These are phyloP conservation scores for Rhea pennata DNA, from an alignment of 2,113 vertebrate species.

Conservation along the genomic window DNA sequence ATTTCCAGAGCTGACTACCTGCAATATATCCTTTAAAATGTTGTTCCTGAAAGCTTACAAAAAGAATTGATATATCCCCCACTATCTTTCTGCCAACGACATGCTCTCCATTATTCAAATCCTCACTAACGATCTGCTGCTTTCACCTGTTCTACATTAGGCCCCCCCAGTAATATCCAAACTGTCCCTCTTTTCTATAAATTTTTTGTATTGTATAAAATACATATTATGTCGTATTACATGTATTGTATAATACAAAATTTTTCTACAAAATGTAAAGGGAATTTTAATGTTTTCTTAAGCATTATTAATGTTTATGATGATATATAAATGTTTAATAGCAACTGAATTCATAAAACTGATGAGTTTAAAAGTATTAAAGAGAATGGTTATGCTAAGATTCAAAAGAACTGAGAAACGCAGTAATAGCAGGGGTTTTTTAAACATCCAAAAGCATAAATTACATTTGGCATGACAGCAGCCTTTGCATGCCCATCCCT, in stretches of 20 bases:
- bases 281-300: neutral
- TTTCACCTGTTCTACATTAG: neutral
- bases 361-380: neutral
- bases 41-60: neutral
- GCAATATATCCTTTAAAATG: conserved; percentile 25
- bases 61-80: neutral
- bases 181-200: neutral
- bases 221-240: neutral
- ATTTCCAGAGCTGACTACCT: conserved; percentile 25
- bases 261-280: neutral
- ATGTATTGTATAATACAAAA: neutral
- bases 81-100: neutral
- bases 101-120: neutral
- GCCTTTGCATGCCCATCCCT: neutral
- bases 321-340: neutral
- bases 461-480: neutral
- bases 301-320: neutral
- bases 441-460: neutral
- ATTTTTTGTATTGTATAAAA: neutral
- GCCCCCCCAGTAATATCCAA: neutral
- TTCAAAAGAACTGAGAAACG: neutral
- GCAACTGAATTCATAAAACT: neutral
- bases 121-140: neutral
- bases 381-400: neutral
- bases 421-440: neutral